Evolutionary conservation across 1,140 invertebrate species (phyloP), one percentile per base, ranked within the genome.

Genomic region (Pseudomyrmex pallidus): DNA sequence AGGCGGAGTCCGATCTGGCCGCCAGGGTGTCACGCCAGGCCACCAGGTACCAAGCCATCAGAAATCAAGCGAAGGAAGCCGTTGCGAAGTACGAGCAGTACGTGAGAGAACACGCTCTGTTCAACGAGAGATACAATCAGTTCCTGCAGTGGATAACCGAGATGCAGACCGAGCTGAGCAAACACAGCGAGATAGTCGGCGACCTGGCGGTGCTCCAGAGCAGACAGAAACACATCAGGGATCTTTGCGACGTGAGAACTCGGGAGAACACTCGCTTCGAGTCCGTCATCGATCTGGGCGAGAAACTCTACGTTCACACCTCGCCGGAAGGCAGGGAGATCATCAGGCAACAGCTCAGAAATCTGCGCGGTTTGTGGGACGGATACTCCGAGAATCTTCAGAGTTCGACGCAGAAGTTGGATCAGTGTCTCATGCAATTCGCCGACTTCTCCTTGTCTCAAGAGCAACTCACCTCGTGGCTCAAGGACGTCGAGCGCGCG

Each of bases 281-380:
- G 91, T 96, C 96, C 77, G 95, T 99, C 1, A 95, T 98, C 25
- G 98, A 98, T 90, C 95, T 96, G 72, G 98, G 98, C 10, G 98
- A 99, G 94, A 98, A 97, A 92, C 93, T 99, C 0, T 99, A 99
- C 90, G 95, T 97, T 0, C 98, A 98, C 87, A 99, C 98, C 8
- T 98, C 98, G 64, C 98, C 98, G 1, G 98, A 99, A 90, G 98
- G 98, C 10, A 95, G 98, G 87, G 98, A 99, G 94, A 96, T 97
- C 25, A 97, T 99, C 63, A 94, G 98, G 62, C 98, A 98, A 92
- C 98, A 99, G 93, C 94, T 99, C 25, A 96, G 98, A 88, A 96
- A 96, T 82, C 94, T 99, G 57, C 95, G 98, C 85, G 96, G 96
- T 13, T 92, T 97, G 44, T 99, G 98, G 98, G 98, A 99, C 89